Base-by-base conservation (phyloP, 1,140 invertebrate species). In the Idris sp. region DNA sequence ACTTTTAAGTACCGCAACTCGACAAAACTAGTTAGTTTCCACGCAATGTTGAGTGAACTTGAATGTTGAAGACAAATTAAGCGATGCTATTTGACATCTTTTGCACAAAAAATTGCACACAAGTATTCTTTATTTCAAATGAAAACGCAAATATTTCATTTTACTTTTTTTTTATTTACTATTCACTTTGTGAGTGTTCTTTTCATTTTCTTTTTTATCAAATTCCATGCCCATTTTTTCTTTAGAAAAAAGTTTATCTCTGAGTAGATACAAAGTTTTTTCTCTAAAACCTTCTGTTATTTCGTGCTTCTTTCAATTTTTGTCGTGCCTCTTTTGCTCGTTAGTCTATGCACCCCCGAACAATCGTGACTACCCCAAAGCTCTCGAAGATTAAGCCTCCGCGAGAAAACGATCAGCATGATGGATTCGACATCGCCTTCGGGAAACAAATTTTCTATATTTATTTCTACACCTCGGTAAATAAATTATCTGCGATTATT, bases 11-110 rank as follows among this genome's bases (percentile, higher is more conserved):
- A 49, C 44, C 31, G 18, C 43, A 35, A 48, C 51, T 68, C 53
- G 44, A 68, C 64, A 58, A 68, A 68, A 68, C 64, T 68, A 68
- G 64, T 68, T 68, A 68, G 44, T 68, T 51, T 49, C 64, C 58
- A 51, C 53, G 51, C 35, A 43, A 54, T 67, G 7, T 4, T 10
- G 64, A 58, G 64, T 43, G 43, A 68, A 43, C 64, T 68, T 68
- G 33, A 67, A 65, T 41, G 31, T 19, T 67, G 25, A 46, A 64
- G 31, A 46, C 51, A 67, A 67, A 56, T 56, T 56, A 67, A 67
- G 51, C 62, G 51, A 9, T 35, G 14, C 43, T 48, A 67, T 67
- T 67, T 41, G 22, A 41, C 51, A 25, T 46, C 49, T 65, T 64
- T 53, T n/a, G n/a, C n/a, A n/a, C n/a, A n/a, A n/a, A n/a, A n/a